phyloP scores from a whole-genome alignment of 2,797 vertebrate genomes.

The Anguilla megastoma region DNA sequence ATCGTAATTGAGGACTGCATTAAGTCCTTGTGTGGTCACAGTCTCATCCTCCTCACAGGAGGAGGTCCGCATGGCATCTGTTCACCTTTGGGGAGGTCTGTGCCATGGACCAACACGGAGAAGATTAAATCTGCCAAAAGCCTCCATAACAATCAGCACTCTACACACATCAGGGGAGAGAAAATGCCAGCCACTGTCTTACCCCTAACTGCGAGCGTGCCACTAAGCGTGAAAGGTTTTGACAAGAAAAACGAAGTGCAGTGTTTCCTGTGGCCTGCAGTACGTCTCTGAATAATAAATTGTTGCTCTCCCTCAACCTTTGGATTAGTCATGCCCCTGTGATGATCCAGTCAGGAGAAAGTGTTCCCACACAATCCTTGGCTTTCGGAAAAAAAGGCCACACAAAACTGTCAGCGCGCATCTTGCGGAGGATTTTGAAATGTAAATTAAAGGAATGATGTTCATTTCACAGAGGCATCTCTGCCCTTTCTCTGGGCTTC shows the following conservation, averaged over 20 bases:
- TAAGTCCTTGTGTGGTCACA: background rate
- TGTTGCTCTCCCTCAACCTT: slow-evolving; percentile 53
- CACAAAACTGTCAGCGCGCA: slow-evolving; percentile 47
- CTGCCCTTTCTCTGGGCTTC: background rate
- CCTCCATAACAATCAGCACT: slow-evolving; percentile 45
- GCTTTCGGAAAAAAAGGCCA: slow-evolving; percentile 60
- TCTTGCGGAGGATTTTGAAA: slow-evolving; percentile 51
- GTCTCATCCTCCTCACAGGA: background rate
- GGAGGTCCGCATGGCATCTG: background rate
- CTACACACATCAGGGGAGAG: slow-evolving; percentile 45
- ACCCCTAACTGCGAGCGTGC: slow-evolving; percentile 64
- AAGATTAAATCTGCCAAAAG: background rate
- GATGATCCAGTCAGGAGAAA: slow-evolving; percentile 60
- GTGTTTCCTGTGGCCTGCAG: slow-evolving; percentile 72
- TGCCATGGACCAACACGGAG: background rate
- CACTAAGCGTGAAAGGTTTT: slow-evolving; percentile 70
- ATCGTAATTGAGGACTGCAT: background rate
- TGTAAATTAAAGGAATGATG: slow-evolving; percentile 45
- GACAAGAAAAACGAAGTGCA: slow-evolving; percentile 80
- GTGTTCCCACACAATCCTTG: slow-evolving; percentile 51
- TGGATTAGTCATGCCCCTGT: slow-evolving; percentile 45
- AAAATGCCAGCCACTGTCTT: slow-evolving; percentile 57
- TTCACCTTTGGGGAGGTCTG: slow-evolving; percentile 1
- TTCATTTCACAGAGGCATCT: slow-evolving; percentile 10
- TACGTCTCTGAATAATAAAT: slow-evolving; percentile 77